These are phyloP conservation scores for Bucorvus abyssinicus DNA, from an alignment of 2,797 vertebrate genomes.

Conservation along the genomic window DNA sequence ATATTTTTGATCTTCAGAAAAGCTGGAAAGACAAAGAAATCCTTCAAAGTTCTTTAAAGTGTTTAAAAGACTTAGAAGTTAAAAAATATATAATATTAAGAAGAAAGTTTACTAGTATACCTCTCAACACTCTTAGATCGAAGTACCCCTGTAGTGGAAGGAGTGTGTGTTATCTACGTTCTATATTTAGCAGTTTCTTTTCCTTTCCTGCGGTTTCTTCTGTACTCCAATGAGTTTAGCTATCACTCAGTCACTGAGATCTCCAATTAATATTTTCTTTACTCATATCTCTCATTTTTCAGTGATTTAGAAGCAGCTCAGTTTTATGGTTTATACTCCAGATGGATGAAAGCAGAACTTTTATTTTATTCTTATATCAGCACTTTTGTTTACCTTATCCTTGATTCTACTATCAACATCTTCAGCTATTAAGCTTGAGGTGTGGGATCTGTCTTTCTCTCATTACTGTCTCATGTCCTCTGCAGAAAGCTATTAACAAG, in stretches of 20 bases:
- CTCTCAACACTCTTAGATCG: not conserved
- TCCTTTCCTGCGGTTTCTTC: not conserved
- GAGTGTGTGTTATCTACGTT: not conserved
- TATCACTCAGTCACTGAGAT: not conserved
- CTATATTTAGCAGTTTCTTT: not conserved
- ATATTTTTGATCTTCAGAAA: slow-evolving; percentile 4
- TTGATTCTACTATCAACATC: not conserved
- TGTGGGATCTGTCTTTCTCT: not conserved
- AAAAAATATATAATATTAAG: not conserved
- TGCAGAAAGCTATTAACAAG: not conserved
- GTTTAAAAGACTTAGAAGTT: not conserved
- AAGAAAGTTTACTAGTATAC: not conserved
- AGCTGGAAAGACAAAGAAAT: not conserved
- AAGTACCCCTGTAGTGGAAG: not conserved
- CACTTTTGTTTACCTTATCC: not conserved
- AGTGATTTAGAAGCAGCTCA: not conserved
- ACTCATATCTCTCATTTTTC: not conserved
- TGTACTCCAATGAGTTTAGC: accelerated
- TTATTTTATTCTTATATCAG: not conserved
- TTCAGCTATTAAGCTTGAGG: not conserved
- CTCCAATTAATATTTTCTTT: not conserved
- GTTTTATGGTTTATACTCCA: not conserved
- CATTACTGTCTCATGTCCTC: not conserved
- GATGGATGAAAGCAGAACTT: not conserved
- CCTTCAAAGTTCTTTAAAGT: not conserved